Percentiles rank a stretch among this genome's conserved stretches.
phyloP scores from a whole-genome alignment of 2,888 invertebrate species.

The Thecocarcelia acutangulata region DNA sequence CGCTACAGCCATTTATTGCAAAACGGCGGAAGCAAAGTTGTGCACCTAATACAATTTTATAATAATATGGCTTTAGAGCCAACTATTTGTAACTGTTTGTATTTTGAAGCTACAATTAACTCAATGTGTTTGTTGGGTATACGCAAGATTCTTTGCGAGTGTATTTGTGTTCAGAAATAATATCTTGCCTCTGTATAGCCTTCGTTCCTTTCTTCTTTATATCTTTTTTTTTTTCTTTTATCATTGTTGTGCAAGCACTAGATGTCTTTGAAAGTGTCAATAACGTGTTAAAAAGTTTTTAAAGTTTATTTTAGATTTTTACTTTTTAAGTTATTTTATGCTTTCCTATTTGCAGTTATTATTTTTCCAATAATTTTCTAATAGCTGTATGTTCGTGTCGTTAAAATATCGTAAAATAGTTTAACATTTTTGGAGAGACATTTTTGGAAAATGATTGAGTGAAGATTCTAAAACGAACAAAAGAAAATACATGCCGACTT shows the following conservation, averaged over 20 bases:
- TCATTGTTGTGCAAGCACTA: constrained; percentile 29
- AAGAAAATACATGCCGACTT: not conserved
- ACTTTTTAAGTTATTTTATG: constrained; percentile 35
- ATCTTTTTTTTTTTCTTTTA: constrained; percentile 33
- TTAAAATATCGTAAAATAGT: constrained; percentile 64
- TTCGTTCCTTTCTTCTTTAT: constrained; percentile 28
- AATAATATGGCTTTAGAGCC: no score
- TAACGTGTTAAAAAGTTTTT: constrained; percentile 68
- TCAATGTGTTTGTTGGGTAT: not conserved
- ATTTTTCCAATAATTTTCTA: constrained; percentile 48
- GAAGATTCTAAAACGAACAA: constrained; percentile 13
- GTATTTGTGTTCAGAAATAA: not conserved
- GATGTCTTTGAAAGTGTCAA: constrained; percentile 67
- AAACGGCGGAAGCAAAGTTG: no score
- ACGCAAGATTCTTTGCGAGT: not conserved
- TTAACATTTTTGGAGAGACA: constrained; percentile 33
- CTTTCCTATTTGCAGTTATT: constrained; percentile 17
- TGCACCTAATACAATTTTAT: no score
- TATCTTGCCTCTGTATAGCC: constrained; percentile 28
- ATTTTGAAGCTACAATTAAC: no score
- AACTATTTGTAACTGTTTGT: no score
- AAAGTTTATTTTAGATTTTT: constrained; percentile 37
- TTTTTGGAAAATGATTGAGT: not conserved
- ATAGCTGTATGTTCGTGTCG: constrained; percentile 58
- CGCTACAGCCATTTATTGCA: no score